Percentiles rank a stretch among this genome's conserved stretches.
These are phyloP conservation scores for Tetramorium parvispinum DNA, from an alignment of 1,140 invertebrate genomes.

Conservation along the genomic window DNA sequence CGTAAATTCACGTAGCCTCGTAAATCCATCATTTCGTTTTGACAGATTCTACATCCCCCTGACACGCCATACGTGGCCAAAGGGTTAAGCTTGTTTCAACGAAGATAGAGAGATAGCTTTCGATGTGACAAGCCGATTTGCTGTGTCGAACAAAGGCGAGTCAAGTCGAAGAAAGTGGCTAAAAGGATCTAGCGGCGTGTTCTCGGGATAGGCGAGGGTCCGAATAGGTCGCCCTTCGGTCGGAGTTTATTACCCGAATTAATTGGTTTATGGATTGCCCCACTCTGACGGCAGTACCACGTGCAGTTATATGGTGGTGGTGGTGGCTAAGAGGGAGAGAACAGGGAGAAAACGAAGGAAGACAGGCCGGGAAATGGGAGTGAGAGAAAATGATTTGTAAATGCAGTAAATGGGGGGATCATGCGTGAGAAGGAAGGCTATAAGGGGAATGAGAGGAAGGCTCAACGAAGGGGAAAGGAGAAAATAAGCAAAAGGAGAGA, in stretches of 20 bases:
- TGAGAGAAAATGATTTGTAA: constrained; percentile 39
- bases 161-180: constrained; percentile 37
- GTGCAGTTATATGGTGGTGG: constrained; percentile 32
- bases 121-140: constrained; percentile 10
- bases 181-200: constrained; percentile 25
- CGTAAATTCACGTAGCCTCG: constrained; percentile 32
- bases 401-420: constrained; percentile 58
- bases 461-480: constrained; percentile 60
- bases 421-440: constrained; percentile 53
- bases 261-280: constrained; percentile 71
- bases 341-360: not conserved
- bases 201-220: not conserved
- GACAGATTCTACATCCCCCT: not conserved
- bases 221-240: not conserved
- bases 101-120: constrained; percentile 9
- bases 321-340: not conserved
- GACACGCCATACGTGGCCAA: constrained; percentile 36
- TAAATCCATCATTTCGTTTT: constrained; percentile 33
- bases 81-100: constrained; percentile 13
- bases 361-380: not conserved
- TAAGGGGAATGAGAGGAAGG: constrained; percentile 39
- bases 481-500: constrained; percentile 57
- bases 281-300: constrained; percentile 41
- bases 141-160: constrained; percentile 8
- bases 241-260: constrained; percentile 66